Conservation (phyloP, 1,140 invertebrate species). For the Vollenhovia emeryi region DNA sequence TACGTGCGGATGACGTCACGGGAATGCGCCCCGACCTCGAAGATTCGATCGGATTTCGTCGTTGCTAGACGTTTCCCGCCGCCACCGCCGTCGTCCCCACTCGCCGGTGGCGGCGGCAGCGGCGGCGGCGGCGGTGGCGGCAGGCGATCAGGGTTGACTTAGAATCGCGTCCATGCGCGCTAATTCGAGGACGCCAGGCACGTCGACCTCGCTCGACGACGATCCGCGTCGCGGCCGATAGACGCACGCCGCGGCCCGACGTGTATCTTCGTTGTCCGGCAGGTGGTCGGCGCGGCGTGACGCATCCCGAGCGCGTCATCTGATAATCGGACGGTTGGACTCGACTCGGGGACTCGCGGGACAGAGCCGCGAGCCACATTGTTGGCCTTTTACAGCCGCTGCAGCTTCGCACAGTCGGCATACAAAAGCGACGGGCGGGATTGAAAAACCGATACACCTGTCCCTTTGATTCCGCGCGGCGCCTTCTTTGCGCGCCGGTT, state of each 20-base stretch:
- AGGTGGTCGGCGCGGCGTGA: not conserved
- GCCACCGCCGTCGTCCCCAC: too few relatives aligned
- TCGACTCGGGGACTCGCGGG: not conserved
- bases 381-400: not conserved
- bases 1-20: constrained; percentile 50
- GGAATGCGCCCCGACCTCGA: constrained; percentile 55
- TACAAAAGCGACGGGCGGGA: constrained; percentile 34
- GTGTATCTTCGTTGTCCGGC: not conserved
- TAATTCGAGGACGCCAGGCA: constrained; percentile 38
- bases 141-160: constrained; percentile 51
- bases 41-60: constrained; percentile 49
- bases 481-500: not conserved
- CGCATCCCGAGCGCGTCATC: constrained; percentile 31
- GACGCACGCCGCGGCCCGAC: not conserved
- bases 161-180: constrained; percentile 41
- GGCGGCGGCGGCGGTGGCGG: too few relatives aligned
- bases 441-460: constrained; percentile 49
- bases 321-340: constrained; percentile 23
- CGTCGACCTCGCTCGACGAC: constrained; percentile 29
- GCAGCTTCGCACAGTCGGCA: constrained; percentile 14
- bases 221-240: not conserved
- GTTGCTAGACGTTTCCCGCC: constrained; percentile 33
- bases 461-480: constrained; percentile 34
- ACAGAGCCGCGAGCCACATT: constrained; percentile 4
- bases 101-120: too few relatives aligned